phyloP scores from a whole-genome alignment of 2,113 vertebrate species.

The Gadus macrocephalus region DNA sequence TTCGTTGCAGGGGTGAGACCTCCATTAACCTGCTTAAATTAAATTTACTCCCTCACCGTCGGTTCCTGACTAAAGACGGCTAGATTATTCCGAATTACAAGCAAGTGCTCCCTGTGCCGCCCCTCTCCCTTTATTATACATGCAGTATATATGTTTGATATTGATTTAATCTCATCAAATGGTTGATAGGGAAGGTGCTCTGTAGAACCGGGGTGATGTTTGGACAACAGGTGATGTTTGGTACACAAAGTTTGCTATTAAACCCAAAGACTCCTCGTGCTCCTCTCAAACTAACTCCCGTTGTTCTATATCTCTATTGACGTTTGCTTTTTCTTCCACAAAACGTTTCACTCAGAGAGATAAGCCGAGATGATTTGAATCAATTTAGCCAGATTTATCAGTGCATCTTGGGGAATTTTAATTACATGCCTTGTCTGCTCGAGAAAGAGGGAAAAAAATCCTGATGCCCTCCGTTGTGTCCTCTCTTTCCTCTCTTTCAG shows the following conservation, averaged over 20 bases:
- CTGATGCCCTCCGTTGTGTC: conserved; percentile 54
- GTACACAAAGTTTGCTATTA: conserved; percentile 5
- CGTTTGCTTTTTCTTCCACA: conserved; percentile 37
- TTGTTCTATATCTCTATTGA: conserved; percentile 56
- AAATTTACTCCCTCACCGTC: conserved; percentile 55
- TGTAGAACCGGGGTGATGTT: background rate
- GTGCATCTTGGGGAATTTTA: conserved; percentile 67
- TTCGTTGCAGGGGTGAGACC: conserved; percentile 53
- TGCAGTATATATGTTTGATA: conserved; percentile 17
- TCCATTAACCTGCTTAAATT: conserved; percentile 68
- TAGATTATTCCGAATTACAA: conserved; percentile 54
- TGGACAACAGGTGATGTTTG: background rate
- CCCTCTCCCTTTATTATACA: conserved; percentile 37
- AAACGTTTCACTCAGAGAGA: conserved; percentile 45
- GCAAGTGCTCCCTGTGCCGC: conserved; percentile 22
- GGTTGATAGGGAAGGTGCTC: background rate
- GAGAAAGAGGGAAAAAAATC: conserved; percentile 52
- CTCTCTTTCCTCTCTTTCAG: conserved; percentile 34
- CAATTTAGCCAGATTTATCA: conserved; percentile 66
- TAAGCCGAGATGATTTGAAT: conserved; percentile 68
- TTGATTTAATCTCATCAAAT: conserved; percentile 21
- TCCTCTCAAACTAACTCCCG: conserved; percentile 29
- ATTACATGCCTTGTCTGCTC: conserved; percentile 72
- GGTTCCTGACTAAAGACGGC: conserved; percentile 53
- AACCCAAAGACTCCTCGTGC: conserved; percentile 30